Base-by-base conservation (phyloP, 2,797 vertebrate genomes). In the Sylvia borin region DNA sequence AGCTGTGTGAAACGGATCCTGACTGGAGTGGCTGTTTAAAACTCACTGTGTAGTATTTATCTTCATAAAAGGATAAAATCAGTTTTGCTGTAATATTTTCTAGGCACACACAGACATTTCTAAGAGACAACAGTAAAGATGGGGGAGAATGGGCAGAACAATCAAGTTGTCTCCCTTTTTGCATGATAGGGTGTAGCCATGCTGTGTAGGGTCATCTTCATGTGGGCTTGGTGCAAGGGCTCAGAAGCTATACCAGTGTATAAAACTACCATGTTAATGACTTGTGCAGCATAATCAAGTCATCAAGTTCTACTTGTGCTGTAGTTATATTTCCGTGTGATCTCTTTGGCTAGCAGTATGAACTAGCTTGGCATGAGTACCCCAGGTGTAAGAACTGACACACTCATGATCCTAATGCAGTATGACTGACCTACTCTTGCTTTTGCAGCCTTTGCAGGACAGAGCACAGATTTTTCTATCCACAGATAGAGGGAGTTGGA, bases 11-110 rank as follows among this genome's bases (percentile, higher is more conserved):
- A 91, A 73, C 90, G 38, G 43, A 71, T 60, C 26, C 43, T 92
- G 61, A 93, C 82, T 89, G 47, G 42, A 91, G 65, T 81, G 68
- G 67, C 54, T 92, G 32, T 89, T 94, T 88, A 85, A 95, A 90
- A 92, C 51, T 54, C 43, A 16, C 32, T 8, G 12, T 87, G 45
- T 89, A n/a, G 31, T 77, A 60, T 83, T 92, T 95, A 42, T 89
- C 74, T 85, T 86, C 45, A 15, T 74, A 71, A 78, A 81, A 50
- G 50, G 60, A 34, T 42, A 34, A 62, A 62, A 57, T 40, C 20
- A n/a, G 10, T 16, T 71, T 95, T 95, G 32, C 64, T 92, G 25
- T 42, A 62, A 8, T 78, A 38, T 85, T 91, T 90, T 42, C 50
- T 70, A 27, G 70, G 64, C 64, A 73, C 90, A 71, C 24, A 47